Percentiles rank a stretch among this genome's conserved stretches.
phyloP scores from a whole-genome alignment of 2,888 invertebrate species.

The Taenaris catops region DNA sequence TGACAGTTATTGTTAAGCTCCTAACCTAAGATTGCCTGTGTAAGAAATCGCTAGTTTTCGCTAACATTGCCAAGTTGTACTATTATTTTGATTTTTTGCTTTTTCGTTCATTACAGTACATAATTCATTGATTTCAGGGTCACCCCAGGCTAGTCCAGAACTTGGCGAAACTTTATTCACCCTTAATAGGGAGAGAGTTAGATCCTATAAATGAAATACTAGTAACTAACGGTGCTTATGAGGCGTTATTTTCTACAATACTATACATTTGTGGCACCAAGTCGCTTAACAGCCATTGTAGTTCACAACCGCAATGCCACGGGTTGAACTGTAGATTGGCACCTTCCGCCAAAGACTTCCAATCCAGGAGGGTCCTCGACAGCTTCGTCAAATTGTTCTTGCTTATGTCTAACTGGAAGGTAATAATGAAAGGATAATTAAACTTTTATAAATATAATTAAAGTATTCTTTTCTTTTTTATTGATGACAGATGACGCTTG shows the following conservation, averaged over 20 bases:
- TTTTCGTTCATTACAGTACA: no score
- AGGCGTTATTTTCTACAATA: slow-evolving; percentile 92
- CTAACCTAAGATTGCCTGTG: no score
- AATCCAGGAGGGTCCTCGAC: slow-evolving; percentile 52
- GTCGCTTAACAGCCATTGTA: slow-evolving; percentile 80
- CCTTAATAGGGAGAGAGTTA: slow-evolving; percentile 86
- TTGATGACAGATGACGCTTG: no score
- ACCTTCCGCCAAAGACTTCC: slow-evolving; percentile 49
- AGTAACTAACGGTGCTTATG: slow-evolving; percentile 96
- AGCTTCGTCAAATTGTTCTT: slow-evolving; percentile 69
- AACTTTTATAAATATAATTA: no score
- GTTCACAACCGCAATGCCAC: slow-evolving; percentile 80
- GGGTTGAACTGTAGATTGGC: slow-evolving; percentile 82
- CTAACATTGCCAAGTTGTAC: no score
- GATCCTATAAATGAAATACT: slow-evolving; percentile 92
- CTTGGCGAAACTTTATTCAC: slow-evolving; percentile 91
- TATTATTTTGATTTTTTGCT: no score
- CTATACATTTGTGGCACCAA: slow-evolving; percentile 78
- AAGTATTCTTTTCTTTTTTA: no score
- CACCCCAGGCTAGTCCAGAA: slow-evolving; percentile 93
- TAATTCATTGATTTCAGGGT: slow-evolving; percentile 81
- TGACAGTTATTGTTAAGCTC: no score
- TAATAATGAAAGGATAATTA: no score
- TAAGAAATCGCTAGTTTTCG: no score
- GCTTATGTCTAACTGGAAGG: slow-evolving; percentile 81